Conservation (phyloP, 2,888 invertebrate genomes). For the Stenodema calcarata region DNA sequence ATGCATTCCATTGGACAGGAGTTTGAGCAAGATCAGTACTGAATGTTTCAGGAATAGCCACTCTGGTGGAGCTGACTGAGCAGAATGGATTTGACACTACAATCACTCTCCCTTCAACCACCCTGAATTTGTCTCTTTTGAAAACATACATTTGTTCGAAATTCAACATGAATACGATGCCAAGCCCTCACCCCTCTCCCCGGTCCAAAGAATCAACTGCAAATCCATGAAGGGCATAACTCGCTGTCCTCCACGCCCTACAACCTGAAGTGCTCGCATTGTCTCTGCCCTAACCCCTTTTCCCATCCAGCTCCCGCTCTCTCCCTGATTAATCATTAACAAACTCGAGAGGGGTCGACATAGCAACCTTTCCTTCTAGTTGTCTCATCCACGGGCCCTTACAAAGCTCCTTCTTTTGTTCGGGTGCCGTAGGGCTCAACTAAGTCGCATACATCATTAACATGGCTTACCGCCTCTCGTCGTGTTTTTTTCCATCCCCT, state of each 20-base stretch:
- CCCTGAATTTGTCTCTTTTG: no score
- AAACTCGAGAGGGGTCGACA: not conserved
- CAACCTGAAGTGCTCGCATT: not conserved
- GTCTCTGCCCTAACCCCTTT: not conserved
- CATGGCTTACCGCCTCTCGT: conserved; percentile 40
- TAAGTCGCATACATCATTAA: conserved; percentile 48
- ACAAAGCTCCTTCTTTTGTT: conserved; percentile 13
- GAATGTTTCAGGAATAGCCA: not conserved
- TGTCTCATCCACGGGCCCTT: not conserved
- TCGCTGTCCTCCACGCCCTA: not conserved
- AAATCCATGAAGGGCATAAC: not conserved
- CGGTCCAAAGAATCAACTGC: not conserved
- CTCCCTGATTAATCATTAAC: conserved; percentile 46
- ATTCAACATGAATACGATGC: no score
- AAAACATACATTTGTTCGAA: no score
- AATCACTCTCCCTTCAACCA: no score
- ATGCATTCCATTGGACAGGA: no score
- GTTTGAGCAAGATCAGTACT: no score
- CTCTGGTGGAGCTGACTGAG: not conserved
- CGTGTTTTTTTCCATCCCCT: not conserved
- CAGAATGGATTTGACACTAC: not conserved
- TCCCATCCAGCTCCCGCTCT: not conserved
- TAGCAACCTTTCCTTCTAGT: not conserved
- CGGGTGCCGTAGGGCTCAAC: conserved; percentile 26
- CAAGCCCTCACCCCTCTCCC: no score